phyloP scores from a whole-genome alignment of 2,113 vertebrate species.

The Vombatus ursinus region DNA sequence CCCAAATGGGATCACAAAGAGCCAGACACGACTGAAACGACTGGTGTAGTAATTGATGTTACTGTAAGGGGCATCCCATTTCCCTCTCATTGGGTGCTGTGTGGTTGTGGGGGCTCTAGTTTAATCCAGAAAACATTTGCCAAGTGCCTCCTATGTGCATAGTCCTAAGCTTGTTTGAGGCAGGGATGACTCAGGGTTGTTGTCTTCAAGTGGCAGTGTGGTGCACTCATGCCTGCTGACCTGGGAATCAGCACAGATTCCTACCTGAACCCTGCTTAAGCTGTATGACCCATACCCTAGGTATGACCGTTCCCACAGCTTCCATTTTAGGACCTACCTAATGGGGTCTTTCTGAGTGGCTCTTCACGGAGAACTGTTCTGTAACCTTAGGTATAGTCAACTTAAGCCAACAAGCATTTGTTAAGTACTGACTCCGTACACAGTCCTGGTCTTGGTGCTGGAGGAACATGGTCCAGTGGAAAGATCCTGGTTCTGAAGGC shows the following conservation, averaged over 20 bases:
- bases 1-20: too few species aligned
- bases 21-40: too few species aligned
- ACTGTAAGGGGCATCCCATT: neutral
- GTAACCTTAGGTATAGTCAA: neutral
- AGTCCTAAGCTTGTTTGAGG: neutral
- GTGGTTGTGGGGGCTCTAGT: too few species aligned
- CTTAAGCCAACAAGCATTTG: too few species aligned
- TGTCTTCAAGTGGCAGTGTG: neutral
- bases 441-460: neutral
- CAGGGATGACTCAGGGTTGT: too few species aligned
- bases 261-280: neutral
- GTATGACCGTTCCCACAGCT: neutral
- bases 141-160: neutral
- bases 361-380: neutral
- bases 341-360: neutral
- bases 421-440: neutral
- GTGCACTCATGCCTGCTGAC: too few species aligned
- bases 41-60: neutral
- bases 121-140: neutral
- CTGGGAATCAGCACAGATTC: neutral
- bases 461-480: neutral
- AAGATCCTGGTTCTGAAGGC: neutral
- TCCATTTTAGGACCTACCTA: neutral
- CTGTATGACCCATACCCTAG: neutral
- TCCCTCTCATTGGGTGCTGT: neutral